Percentiles rank a stretch among this genome's conserved stretches.
phyloP scores from a whole-genome alignment of 2,797 vertebrate species.

The Anas capensis region DNA sequence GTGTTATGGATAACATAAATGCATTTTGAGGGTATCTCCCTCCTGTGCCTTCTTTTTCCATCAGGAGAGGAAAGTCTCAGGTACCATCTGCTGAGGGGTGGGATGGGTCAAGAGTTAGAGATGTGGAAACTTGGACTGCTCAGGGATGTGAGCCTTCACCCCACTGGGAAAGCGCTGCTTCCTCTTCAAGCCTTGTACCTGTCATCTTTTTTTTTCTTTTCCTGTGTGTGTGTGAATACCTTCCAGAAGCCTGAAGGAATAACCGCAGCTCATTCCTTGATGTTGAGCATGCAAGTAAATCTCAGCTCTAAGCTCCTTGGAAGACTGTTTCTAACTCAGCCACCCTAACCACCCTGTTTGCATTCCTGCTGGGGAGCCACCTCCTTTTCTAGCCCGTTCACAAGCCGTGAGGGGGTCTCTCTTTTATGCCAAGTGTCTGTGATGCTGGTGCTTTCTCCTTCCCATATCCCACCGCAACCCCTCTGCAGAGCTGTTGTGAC shows the following conservation, averaged over 20 bases:
- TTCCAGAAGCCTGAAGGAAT: neutral
- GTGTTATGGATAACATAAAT: neutral
- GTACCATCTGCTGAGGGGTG: neutral
- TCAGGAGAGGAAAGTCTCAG: neutral
- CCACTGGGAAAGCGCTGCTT: neutral
- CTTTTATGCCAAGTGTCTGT: neutral
- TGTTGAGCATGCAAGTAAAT: neutral
- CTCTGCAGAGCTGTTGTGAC: neutral
- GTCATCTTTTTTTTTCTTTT: neutral
- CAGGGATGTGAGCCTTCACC: neutral
- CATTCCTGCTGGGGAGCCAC: neutral
- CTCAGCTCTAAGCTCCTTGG: neutral
- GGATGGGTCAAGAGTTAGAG: neutral
- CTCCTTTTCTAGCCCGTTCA: neutral
- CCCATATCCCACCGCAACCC: neutral
- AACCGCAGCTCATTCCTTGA: neutral
- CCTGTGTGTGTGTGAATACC: neutral
- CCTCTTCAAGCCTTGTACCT: fast-evolving
- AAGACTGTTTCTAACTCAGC: neutral
- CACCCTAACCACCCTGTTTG: neutral
- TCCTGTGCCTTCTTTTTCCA: neutral
- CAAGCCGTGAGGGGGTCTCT: neutral
- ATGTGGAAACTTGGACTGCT: neutral
- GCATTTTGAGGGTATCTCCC: neutral
- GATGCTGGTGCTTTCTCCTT: neutral